Evolutionary conservation across 2,113 vertebrate genomes (phyloP).

Genomic region (Athene noctua): DNA sequence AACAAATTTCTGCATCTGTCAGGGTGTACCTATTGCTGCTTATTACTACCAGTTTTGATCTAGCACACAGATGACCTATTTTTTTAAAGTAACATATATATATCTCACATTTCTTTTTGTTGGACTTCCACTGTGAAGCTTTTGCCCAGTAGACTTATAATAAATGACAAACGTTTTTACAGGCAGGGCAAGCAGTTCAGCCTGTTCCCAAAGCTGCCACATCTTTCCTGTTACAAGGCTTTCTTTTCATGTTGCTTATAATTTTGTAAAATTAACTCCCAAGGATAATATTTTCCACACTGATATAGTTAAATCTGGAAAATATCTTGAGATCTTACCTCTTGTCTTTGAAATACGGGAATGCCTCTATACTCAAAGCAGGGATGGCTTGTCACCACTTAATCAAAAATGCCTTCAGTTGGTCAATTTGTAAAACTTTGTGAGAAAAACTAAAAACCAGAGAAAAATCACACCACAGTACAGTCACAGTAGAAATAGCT

Average conservation of each 20-base stretch:
- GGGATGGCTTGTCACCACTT: not conserved
- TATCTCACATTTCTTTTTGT: not conserved
- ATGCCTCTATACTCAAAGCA: not conserved
- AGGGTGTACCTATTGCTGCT: not conserved
- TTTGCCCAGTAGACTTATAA: not conserved
- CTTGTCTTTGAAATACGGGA: not conserved
- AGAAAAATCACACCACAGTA: not conserved
- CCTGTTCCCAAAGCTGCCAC: not conserved
- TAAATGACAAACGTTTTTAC: not conserved
- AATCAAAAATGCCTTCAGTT: not conserved
- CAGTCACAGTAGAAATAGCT: not conserved
- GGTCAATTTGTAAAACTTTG: not conserved
- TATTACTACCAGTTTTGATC: not conserved
- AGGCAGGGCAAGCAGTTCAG: not conserved
- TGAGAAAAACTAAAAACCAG: not conserved
- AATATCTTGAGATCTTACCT: not conserved
- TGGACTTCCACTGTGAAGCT: not conserved
- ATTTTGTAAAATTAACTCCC: not conserved
- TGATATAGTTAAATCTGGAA: not conserved
- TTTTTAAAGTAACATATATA: not conserved
- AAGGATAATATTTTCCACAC: not conserved
- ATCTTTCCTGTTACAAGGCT: not conserved
- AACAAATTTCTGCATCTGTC: not conserved
- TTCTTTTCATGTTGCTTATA: not conserved
- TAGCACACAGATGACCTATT: not conserved